Percentiles rank a stretch among this genome's conserved stretches.
Conservation (phyloP, 2,888 invertebrate genomes). For the Petrolisthes manimaculis region DNA sequence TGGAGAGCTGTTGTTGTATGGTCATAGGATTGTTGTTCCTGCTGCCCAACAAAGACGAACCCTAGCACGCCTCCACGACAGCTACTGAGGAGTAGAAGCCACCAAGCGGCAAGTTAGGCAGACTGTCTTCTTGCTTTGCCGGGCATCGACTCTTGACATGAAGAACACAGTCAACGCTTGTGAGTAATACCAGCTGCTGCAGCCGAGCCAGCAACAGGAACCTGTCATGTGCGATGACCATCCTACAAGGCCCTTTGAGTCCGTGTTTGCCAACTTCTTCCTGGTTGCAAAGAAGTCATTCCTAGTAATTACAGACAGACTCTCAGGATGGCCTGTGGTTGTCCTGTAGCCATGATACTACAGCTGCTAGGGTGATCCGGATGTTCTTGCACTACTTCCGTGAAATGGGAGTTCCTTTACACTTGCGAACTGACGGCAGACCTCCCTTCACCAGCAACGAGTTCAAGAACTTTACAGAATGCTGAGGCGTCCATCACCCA, state of each 20-base stretch:
- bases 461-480: neutral
- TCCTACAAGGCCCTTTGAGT: no score
- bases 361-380: neutral
- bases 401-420: neutral
- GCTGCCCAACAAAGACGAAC: neutral
- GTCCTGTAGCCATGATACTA: neutral
- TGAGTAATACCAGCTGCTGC: conserved; percentile 13
- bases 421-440: neutral
- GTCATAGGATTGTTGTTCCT: neutral
- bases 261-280: no score
- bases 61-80: neutral
- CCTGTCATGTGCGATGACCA: conserved; percentile 1
- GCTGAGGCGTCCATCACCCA: conserved; percentile 19
- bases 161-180: conserved; percentile 6
- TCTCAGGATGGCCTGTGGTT: conserved; percentile 7
- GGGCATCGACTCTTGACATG: neutral
- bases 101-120: neutral
- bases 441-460: no score
- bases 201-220: conserved; percentile 19
- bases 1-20: neutral
- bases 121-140: neutral
- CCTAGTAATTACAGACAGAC: conserved; percentile 14
- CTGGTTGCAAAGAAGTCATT: no score
- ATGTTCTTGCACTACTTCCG: conserved; percentile 10
- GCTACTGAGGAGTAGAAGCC: neutral